Conservation (phyloP, 1,140 invertebrate genomes). For the Lepidurus arcticus region DNA sequence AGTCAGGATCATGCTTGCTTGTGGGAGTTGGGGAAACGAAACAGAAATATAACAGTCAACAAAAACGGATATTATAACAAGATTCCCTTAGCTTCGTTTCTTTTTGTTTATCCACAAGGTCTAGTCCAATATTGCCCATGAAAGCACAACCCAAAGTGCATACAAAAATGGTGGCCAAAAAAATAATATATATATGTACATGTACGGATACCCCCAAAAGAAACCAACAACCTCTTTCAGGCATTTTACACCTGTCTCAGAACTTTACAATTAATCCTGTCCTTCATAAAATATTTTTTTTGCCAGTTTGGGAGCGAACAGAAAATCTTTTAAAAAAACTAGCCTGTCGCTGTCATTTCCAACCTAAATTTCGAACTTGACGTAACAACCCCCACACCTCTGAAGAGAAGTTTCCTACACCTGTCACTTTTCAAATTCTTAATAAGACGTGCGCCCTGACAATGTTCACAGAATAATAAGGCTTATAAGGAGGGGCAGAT, state of each 20-base stretch:
- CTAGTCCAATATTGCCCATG: not conserved
- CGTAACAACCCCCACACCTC: conserved; percentile 2
- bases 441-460: not conserved
- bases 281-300: not conserved
- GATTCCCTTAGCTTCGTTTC: not conserved
- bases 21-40: not conserved
- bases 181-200: not conserved
- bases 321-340: not conserved
- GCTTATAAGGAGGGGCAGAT: conserved; percentile 5
- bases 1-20: not conserved
- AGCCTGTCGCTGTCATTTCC: not conserved
- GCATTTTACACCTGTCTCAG: not conserved
- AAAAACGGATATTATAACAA: conserved; percentile 15
- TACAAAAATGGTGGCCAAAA: not conserved
- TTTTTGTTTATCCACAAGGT: not conserved
- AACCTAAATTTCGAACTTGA: not conserved
- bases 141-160: conserved; percentile 17
- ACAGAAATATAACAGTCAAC: not conserved
- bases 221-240: not conserved
- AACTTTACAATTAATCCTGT: conserved; percentile 2
- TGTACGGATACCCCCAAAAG: not conserved
- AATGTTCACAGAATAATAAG: conserved; percentile 16
- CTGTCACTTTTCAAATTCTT: not conserved
- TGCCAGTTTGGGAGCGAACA: not conserved
- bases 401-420: not conserved